Evolutionary conservation across 2,888 invertebrate species (phyloP), one percentile per base, ranked within the genome.

Genomic region (Caenorhabditis uteleia): DNA sequence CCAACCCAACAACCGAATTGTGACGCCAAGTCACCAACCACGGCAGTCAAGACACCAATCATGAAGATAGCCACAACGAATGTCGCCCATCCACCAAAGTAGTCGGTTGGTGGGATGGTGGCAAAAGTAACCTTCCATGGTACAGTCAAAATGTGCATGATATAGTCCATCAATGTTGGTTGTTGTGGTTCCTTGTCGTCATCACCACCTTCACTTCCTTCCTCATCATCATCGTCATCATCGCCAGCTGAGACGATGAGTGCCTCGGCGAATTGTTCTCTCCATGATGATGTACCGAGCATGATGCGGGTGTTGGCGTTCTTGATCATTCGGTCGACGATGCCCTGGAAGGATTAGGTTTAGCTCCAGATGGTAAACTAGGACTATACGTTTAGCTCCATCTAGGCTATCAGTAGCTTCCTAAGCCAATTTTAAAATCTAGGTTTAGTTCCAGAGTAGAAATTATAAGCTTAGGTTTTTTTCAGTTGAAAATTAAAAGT

Each of bases 91-190:
- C 97, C 97, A 72, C 91, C 92, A 82, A 89, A 90, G 10, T 14
- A 27, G 92, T 92, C 95, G 86, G 97, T 97, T 23, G 98, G 98
- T 78, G 98, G 97, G 70, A 98, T 91, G 85, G 94, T 91, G 61
- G 97, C 97, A 85, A 97, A 98, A 65, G 95, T 86, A 50, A 98
- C 87, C 87, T 99, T 98, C 98, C 98, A 98, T 87, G 97, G 95
- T 62, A 98, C 87, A 12, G 97, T 95, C 70, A 97, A 86, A 83
- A 92, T 90, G 86, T 99, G 98, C 88, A 97, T 90, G 59, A 94
- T 88, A 86, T 98, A 98, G 86, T 97, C 97, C 66, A 89, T 88
- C 81, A 91, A 90, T 23, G 92, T 91, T 16, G 93, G 95, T 59
- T 86, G 89, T 40, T 74, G 77, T 29, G 78, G 77, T 38, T 77